These are phyloP conservation scores for Brachyrhaphis roseni DNA, from an alignment of 2,797 vertebrate genomes.

Conservation along the genomic window DNA sequence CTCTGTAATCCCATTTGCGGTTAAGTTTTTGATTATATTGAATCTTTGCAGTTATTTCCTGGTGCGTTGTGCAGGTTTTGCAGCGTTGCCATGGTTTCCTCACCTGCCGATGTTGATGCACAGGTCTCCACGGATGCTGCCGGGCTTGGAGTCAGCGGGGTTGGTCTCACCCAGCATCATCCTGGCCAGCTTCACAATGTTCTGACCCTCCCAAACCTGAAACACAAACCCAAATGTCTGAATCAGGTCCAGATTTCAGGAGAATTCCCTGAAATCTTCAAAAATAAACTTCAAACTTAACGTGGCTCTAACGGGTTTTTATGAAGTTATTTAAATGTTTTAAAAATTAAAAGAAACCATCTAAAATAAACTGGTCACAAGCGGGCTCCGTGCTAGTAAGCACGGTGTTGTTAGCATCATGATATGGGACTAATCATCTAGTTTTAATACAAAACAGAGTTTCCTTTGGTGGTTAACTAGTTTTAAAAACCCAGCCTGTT, in stretches of 20 bases:
- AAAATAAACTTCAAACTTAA: too few relatives aligned
- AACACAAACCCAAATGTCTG: constrained; percentile 5
- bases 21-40: background rate
- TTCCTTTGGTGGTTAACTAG: background rate
- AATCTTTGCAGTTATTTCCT: too few relatives aligned
- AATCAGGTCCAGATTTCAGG: too few relatives aligned
- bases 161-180: constrained; percentile 97
- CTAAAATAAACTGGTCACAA: too few relatives aligned
- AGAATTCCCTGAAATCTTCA: too few relatives aligned
- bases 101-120: constrained; percentile 94
- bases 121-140: constrained; percentile 95
- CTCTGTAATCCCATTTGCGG: background rate
- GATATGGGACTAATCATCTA: background rate
- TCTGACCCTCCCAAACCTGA: constrained; percentile 95
- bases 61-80: too few relatives aligned
- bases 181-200: constrained; percentile 88
- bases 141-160: constrained; percentile 92
- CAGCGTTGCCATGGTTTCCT: background rate
- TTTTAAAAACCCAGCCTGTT: too few relatives aligned
- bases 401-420: background rate
- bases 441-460: background rate
- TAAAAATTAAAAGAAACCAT: too few relatives aligned
- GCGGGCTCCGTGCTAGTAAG: background rate
- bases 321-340: too few relatives aligned
- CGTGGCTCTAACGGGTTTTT: background rate